Conservation (phyloP, 2,888 invertebrate genomes). For the Arctia plantaginis region DNA sequence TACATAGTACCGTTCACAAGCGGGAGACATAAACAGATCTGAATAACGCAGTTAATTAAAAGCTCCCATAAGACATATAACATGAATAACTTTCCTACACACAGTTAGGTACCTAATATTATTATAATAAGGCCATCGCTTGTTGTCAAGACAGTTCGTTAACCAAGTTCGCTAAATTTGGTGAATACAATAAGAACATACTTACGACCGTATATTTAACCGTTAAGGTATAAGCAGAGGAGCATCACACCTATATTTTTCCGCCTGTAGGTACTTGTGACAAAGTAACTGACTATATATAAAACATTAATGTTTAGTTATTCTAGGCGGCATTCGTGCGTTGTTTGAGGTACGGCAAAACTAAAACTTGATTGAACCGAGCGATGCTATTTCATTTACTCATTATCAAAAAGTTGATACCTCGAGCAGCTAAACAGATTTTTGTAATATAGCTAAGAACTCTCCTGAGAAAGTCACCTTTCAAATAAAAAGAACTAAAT, state of each 20-base stretch:
- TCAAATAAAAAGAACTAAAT: neutral
- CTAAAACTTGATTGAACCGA: neutral
- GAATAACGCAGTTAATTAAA: conserved; percentile 42
- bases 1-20: neutral
- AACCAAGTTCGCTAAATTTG: neutral
- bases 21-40: conserved; percentile 8
- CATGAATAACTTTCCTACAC: conserved; percentile 38
- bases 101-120: conserved; percentile 8
- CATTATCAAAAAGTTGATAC: too few species aligned
- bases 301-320: neutral
- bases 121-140: neutral
- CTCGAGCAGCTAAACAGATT: neutral
- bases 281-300: neutral
- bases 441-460: neutral
- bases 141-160: neutral
- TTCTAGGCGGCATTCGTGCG: neutral
- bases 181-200: neutral
- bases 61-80: conserved; percentile 29
- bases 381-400: neutral
- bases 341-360: neutral
- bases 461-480: too few species aligned
- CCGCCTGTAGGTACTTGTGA: too few species aligned
- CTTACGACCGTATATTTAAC: neutral
- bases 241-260: neutral
- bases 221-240: neutral